These are phyloP conservation scores for Pachydiplax longipennis DNA, from an alignment of 2,888 invertebrate genomes.

Conservation along the genomic window DNA sequence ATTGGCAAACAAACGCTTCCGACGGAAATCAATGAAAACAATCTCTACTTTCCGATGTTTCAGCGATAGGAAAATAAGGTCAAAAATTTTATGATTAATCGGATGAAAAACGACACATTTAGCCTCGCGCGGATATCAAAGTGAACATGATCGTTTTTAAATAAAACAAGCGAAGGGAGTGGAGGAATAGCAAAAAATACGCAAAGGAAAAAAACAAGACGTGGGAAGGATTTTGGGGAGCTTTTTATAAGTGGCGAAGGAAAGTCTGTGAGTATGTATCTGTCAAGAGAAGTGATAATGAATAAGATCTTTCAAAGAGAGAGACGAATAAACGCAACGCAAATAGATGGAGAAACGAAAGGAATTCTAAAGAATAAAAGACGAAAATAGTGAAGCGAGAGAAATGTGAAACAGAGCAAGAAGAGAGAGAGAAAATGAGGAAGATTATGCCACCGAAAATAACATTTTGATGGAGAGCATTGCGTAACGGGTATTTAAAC, in stretches of 20 bases:
- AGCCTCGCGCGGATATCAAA: background rate
- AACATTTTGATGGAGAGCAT: background rate
- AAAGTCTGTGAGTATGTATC: background rate
- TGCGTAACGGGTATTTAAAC: background rate
- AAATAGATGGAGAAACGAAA: background rate
- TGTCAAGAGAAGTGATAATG: background rate
- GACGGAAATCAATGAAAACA: background rate
- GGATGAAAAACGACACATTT: background rate
- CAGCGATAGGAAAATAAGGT: background rate
- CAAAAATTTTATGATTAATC: background rate
- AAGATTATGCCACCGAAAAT: background rate
- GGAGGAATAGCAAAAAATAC: too few relatives aligned
- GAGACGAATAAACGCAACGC: background rate
- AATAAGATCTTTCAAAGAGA: background rate
- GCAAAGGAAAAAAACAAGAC: background rate
- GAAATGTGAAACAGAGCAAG: background rate
- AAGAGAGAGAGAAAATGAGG: background rate
- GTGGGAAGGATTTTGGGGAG: background rate
- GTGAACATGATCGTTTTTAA: background rate
- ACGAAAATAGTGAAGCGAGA: background rate
- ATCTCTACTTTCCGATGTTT: background rate
- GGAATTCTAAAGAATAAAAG: background rate
- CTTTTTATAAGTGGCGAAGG: background rate
- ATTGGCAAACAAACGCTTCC: background rate
- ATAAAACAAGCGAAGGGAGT: background rate